Evolutionary conservation across 2,888 invertebrate species (phyloP).

Genomic region (Bugulina stolonifera): DNA sequence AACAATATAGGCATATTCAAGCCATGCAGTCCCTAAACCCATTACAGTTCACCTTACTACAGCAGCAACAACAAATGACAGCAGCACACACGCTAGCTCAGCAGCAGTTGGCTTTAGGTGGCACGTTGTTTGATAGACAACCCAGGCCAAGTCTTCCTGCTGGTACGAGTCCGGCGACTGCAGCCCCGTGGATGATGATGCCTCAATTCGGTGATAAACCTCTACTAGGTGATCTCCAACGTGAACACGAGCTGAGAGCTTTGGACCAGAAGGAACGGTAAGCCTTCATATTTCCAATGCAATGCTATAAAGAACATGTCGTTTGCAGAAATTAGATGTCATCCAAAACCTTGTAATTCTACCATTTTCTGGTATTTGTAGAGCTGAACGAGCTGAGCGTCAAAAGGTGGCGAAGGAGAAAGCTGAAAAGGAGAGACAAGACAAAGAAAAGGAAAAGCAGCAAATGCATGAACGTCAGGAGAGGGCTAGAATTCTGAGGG

Average conservation of each 20-base stretch:
- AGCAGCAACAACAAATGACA: slow-evolving; percentile 20
- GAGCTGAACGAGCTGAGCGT: slow-evolving; percentile 45
- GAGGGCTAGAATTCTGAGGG: slow-evolving; percentile 39
- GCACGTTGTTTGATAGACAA: slow-evolving; percentile 2
- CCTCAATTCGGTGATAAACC: background rate
- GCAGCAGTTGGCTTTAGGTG: background rate
- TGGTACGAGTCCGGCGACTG: background rate
- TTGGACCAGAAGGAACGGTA: slow-evolving; percentile 24
- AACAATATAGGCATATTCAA: slow-evolving; percentile 2
- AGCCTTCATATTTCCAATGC: too few species aligned
- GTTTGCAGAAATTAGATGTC: too few species aligned
- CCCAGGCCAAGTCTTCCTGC: slow-evolving; percentile 4
- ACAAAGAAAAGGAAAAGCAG: slow-evolving; percentile 32
- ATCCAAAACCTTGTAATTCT: too few species aligned
- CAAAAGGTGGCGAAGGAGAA: slow-evolving; percentile 57
- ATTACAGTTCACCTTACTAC: background rate
- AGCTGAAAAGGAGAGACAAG: slow-evolving; percentile 55
- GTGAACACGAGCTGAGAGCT: slow-evolving; percentile 23
- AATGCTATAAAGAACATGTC: too few species aligned
- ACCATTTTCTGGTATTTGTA: too few species aligned
- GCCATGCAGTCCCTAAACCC: slow-evolving; percentile 12
- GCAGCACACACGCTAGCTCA: too few species aligned
- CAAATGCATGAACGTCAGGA: slow-evolving; percentile 35
- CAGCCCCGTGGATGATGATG: background rate
- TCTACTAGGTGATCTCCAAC: slow-evolving; percentile 4